Evolutionary conservation across 2,888 invertebrate species (phyloP), one percentile per base, ranked within the genome.

Genomic region (Thelaira solivaga): DNA sequence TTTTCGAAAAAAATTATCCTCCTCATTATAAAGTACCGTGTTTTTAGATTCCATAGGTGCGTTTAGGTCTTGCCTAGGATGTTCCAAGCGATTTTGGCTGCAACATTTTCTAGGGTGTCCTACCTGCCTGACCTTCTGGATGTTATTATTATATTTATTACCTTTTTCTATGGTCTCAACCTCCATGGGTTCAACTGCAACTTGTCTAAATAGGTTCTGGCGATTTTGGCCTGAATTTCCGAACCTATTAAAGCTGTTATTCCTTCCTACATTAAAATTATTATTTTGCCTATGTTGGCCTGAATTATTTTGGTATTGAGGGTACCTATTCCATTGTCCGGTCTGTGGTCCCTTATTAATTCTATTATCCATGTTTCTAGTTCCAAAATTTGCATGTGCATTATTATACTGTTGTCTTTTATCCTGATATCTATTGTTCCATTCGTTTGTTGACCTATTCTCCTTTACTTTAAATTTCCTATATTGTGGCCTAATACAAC

Each of bases 11-110:
- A 49, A 49, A 13, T 43, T 2, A 7, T 43, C 20, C 8, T 43
- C 26, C 6, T 26, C 6, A 5, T 26, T 26, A 4, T 26, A 26
- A 5, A 26, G 26, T 26, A 26, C n/a, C n/a, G n/a, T 13, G 39
- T 39, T 39, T 13, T 43, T 18, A 5, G 41, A 20, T 2, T 31
- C 29, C 51, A 51, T 51, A 16, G 53, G 11, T 53, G 18, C 34
- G 34, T 53, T 53, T 53, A 31, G 53, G 31, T 53, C 34, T 31
- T 53, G 53, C 34, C 53, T 34, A 53, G 53, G 18, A 20, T 53
- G 53, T 31, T 29, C 18, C 53, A 53, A 53, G 53, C 53, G 20
- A 53, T 31, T 31, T 53, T 53, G 31, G 53, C 53, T 53, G 31
- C 16, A 29, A 53, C 45, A 45, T 22, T 11, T 11, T n/a, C 45